Base-by-base conservation (phyloP, 1,140 invertebrate species). In the Linepithema humile region DNA sequence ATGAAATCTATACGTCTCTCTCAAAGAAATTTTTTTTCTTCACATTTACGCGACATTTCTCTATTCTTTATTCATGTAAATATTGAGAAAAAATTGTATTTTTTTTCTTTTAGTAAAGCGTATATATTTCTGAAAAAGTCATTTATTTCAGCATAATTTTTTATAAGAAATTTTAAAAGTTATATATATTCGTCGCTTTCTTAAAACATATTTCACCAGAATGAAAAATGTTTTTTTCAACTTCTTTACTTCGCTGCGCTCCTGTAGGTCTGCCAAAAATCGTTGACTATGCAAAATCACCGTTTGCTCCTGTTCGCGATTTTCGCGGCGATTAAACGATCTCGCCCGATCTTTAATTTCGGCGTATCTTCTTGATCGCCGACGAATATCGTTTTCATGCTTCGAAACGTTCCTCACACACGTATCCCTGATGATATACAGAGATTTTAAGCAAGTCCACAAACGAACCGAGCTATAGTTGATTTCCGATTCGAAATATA, bases 341-440 rank as follows among this genome's bases (percentile, higher is more conserved):
- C 10, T 45, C 2, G 73, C 17, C 20, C 10, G 10, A 45, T 64
- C 29, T 74, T 74, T 74, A 6, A 29, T 75, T 74, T 1, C 7
- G 12, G n/a, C n/a, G n/a, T 74, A 43, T 29, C 6, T 73, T 73
- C 3, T 45, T 43, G 10, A 20, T 45, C n/a, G n/a, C 29, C 10
- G 26, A 67, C 65, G 50, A 86, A 87, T 87, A 55, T 82, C 26
- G 7, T 20, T 69, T 65, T 62, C 17, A 15, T 26, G 62, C 26
- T 78, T n/a, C 45, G 84, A 82, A 85, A 73, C 10, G 1, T 20
- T 59, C 55, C 6, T 53, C 53, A n/a, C 15, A 12, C 9, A 67
- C 40, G 26, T 55, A 10, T 55, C 15, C 35, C 12, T n/a, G 48
- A 38, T 43, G 45, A 38, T 82, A 83, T 83, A 55, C 38, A 69